Conservation (phyloP, 1,140 invertebrate species). For the Apis florea region DNA sequence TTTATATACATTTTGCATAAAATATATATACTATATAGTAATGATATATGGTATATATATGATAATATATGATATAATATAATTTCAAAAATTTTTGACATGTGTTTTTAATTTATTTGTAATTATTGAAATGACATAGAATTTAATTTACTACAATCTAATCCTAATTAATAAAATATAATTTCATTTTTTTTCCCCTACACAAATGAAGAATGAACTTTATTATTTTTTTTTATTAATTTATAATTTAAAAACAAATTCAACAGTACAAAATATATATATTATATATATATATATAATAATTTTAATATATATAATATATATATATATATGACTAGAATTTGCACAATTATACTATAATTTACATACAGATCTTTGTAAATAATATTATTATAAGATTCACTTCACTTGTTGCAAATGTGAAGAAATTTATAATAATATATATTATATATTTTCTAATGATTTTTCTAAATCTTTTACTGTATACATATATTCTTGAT, state of each 20-base stretch:
- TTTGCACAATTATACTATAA: slow-evolving; percentile 49
- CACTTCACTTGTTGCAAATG: slow-evolving; percentile 3
- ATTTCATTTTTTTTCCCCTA: not conserved
- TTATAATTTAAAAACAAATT: slow-evolving; percentile 50
- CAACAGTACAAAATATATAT: slow-evolving; percentile 51
- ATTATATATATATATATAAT: no score
- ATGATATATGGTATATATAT: not conserved
- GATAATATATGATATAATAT: slow-evolving; percentile 8
- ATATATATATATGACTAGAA: slow-evolving; percentile 57
- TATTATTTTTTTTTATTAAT: slow-evolving; percentile 18
- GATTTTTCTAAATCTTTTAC: slow-evolving; percentile 4
- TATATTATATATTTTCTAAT: not conserved
- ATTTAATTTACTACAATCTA: not conserved
- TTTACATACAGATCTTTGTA: slow-evolving; percentile 45
- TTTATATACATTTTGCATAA: slow-evolving; percentile 32
- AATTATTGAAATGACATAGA: not conserved
- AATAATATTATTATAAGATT: slow-evolving; percentile 27
- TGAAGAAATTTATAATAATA: not conserved
- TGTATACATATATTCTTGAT: not conserved
- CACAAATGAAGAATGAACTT: not conserved
- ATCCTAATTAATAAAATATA: not conserved
- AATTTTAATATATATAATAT: no score
- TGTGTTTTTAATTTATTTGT: not conserved
- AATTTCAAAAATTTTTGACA: slow-evolving; percentile 17
- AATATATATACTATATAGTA: slow-evolving; percentile 9